Conservation (phyloP, 2,113 vertebrate genomes). For the Gracilinanus agilis region DNA sequence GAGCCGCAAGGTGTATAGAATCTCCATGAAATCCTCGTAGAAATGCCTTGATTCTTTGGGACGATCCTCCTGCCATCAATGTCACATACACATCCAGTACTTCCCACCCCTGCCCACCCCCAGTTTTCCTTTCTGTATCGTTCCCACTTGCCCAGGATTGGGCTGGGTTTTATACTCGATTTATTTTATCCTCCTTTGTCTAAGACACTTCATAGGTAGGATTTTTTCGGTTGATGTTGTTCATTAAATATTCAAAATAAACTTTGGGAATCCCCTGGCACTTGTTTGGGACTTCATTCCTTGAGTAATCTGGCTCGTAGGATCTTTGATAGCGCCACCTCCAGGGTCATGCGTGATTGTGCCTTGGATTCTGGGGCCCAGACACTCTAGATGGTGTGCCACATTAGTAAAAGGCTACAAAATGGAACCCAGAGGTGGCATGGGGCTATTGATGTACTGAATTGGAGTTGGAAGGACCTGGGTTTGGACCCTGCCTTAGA, state of each 20-base stretch:
- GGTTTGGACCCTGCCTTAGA: neutral
- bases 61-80: slow-evolving; percentile 75
- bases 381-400: too few species aligned
- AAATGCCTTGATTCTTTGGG: slow-evolving; percentile 58
- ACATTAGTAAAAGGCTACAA: too few species aligned
- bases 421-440: neutral
- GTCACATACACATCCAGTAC: slow-evolving; percentile 16
- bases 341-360: neutral
- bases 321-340: too few species aligned
- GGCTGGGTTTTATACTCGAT: slow-evolving; percentile 89
- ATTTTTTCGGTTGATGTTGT: slow-evolving; percentile 78
- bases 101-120: neutral
- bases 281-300: neutral
- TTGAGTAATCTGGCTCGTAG: neutral
- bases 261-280: slow-evolving; percentile 82
- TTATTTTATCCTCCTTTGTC: slow-evolving; percentile 90
- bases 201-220: slow-evolving; percentile 87
- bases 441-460: neutral
- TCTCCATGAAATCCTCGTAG: neutral
- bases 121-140: slow-evolving; percentile 65
- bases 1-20: slow-evolving; percentile 9
- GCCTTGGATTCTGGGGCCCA: neutral
- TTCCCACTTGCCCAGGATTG: slow-evolving; percentile 71
- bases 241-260: slow-evolving; percentile 88
- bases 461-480: neutral